Percentiles rank a stretch among this genome's conserved stretches.
These are phyloP conservation scores for Mesocricetus auratus DNA, from an alignment of 2,113 vertebrate species.

Conservation along the genomic window DNA sequence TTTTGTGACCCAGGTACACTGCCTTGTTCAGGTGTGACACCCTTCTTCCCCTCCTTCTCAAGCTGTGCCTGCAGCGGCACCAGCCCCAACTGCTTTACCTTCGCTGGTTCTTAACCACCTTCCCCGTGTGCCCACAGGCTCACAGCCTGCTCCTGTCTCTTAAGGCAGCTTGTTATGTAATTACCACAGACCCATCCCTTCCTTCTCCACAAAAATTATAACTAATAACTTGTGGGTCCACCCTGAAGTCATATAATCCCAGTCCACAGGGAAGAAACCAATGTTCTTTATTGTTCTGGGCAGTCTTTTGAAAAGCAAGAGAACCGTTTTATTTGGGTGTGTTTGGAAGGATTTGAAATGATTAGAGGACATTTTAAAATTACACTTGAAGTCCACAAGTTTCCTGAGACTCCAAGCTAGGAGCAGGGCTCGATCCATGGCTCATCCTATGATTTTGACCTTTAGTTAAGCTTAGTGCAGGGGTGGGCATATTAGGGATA, in stretches of 20 bases:
- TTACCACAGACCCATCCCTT: neutral
- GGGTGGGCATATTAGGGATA: neutral
- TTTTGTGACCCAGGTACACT: neutral
- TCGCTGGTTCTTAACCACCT: neutral
- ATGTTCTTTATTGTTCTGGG: conserved; percentile 31
- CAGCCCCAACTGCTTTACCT: neutral
- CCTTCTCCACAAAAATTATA: neutral
- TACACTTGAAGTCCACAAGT: neutral
- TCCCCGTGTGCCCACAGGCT: neutral
- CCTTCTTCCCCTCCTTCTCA: neutral
- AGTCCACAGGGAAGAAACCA: conserved; percentile 6
- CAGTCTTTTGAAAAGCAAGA: neutral
- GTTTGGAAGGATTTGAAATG: conserved; percentile 33
- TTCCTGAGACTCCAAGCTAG: neutral
- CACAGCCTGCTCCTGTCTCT: neutral
- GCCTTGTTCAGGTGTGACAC: neutral
- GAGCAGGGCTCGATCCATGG: neutral
- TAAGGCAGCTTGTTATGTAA: neutral
- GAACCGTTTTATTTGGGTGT: conserved; percentile 36
- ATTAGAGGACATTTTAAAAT: neutral
- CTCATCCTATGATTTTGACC: neutral
- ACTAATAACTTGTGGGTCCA: neutral
- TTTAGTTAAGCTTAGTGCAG: neutral
- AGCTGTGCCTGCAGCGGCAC: neutral
- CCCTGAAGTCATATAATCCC: neutral